A percentile compares a stretch with the other conserved stretches of the same genome.
These are phyloP conservation scores for Mustela lutreola DNA, from an alignment of 2,113 vertebrate genomes.

Conservation along the genomic window DNA sequence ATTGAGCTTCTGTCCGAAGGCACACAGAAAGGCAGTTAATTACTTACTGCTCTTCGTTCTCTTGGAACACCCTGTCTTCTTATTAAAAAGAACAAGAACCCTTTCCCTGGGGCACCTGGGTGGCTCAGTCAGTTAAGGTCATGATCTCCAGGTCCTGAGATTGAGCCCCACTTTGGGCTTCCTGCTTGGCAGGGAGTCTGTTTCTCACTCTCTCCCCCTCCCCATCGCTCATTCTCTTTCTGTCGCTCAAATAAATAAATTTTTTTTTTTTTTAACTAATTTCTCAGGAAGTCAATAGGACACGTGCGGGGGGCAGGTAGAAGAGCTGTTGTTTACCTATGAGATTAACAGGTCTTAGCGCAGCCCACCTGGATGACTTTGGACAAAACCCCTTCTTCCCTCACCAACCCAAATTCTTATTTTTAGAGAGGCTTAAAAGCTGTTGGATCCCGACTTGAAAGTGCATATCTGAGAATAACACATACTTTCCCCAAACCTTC, in stretches of 20 bases:
- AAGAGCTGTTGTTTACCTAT: not conserved
- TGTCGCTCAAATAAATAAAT: too few relatives aligned
- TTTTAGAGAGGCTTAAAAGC: slow-evolving; percentile 49
- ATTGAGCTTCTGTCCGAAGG: slow-evolving; percentile 28
- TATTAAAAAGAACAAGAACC: not conserved
- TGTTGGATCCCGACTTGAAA: not conserved
- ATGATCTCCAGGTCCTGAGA: too few relatives aligned
- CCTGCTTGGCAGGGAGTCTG: too few relatives aligned
- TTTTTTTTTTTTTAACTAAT: not conserved
- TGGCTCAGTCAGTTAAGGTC: too few relatives aligned
- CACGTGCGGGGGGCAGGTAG: not conserved
- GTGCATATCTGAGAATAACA: not conserved
- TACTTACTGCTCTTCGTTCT: not conserved
- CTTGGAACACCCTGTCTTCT: slow-evolving; percentile 60
- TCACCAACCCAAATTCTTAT: slow-evolving; percentile 46
- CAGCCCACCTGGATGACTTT: not conserved
- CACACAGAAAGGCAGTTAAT: slow-evolving; percentile 19
- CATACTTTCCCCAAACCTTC: not conserved
- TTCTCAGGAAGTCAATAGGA: slow-evolving; percentile 49
- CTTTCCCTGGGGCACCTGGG: too few relatives aligned
- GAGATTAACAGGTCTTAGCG: slow-evolving; percentile 58
- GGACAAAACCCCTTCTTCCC: slow-evolving; percentile 16
- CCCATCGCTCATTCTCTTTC: too few relatives aligned
- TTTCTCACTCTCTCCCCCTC: too few relatives aligned
- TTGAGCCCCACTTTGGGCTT: too few relatives aligned